Evolutionary conservation across 2,113 vertebrate species (phyloP).

Genomic region (Odocoileus virginianus): DNA sequence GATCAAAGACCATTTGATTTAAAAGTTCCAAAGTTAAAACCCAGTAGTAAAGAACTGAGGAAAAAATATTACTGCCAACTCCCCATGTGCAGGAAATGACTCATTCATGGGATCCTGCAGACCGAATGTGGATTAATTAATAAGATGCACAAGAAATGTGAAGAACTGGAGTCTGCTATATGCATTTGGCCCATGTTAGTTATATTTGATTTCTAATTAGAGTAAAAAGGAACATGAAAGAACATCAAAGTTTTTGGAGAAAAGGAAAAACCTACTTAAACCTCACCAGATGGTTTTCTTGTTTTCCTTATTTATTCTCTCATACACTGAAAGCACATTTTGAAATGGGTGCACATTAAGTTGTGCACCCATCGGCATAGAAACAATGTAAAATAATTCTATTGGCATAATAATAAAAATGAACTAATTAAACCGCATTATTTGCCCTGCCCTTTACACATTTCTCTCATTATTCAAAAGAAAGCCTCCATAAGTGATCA

Average conservation of each 20-base stretch:
- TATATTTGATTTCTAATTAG: neutral
- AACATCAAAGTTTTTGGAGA: neutral
- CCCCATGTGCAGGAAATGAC: neutral
- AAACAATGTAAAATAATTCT: slow-evolving; percentile 19
- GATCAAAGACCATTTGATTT: neutral
- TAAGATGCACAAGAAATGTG: neutral
- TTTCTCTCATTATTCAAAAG: neutral
- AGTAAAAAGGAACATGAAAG: neutral
- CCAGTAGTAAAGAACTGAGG: neutral
- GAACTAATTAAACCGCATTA: neutral
- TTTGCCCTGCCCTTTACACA: neutral
- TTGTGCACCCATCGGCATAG: neutral
- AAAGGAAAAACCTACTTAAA: neutral
- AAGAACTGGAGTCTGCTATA: neutral
- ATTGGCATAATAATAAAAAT: neutral
- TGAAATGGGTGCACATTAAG: neutral
- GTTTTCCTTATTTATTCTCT: neutral
- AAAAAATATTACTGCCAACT: neutral
- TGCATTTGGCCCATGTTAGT: neutral
- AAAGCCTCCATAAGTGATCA: neutral
- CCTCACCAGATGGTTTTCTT: neutral
- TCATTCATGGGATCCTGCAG: neutral
- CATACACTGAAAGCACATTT: neutral
- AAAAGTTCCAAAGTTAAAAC: slow-evolving; percentile 30
- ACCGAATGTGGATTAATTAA: neutral